phyloP scores from a whole-genome alignment of 2,888 invertebrate genomes.

The Acrobasis consociella region DNA sequence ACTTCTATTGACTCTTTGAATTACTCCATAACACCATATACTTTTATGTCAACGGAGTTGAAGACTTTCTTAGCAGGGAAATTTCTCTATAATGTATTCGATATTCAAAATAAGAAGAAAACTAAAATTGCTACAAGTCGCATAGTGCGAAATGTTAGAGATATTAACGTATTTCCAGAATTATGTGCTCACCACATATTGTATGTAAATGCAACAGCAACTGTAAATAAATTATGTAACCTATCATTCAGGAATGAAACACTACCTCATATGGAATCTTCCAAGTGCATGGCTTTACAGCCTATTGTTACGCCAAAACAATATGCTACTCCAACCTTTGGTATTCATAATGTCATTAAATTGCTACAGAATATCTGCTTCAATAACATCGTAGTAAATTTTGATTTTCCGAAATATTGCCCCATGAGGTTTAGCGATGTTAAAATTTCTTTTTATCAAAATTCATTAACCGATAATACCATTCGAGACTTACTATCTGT shows the following conservation, averaged over 20 bases:
- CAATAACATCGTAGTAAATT: constrained; percentile 8
- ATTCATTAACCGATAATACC: neutral
- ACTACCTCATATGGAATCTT: constrained; percentile 13
- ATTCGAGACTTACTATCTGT: constrained; percentile 11
- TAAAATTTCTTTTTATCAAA: constrained; percentile 4
- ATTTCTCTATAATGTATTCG: constrained; percentile 28
- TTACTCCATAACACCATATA: constrained; percentile 26
- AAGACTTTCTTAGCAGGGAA: constrained; percentile 35
- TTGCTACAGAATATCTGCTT: constrained; percentile 5
- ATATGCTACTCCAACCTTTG: constrained; percentile 24
- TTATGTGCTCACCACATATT: neutral
- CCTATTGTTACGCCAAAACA: constrained; percentile 35
- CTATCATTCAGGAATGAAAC: neutral
- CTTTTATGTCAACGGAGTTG: constrained; percentile 31
- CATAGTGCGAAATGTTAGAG: neutral
- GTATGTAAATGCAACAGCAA: neutral
- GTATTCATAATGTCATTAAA: constrained; percentile 9
- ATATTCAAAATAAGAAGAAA: neutral
- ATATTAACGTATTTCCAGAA: neutral
- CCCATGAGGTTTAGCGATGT: neutral
- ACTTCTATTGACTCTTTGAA: constrained; percentile 30
- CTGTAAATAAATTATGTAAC: neutral
- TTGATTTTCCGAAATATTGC: constrained; percentile 17
- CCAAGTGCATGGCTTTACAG: constrained; percentile 40
- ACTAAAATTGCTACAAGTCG: neutral